Conservation (phyloP, 2,113 vertebrate species). For the Rutilus rutilus region DNA sequence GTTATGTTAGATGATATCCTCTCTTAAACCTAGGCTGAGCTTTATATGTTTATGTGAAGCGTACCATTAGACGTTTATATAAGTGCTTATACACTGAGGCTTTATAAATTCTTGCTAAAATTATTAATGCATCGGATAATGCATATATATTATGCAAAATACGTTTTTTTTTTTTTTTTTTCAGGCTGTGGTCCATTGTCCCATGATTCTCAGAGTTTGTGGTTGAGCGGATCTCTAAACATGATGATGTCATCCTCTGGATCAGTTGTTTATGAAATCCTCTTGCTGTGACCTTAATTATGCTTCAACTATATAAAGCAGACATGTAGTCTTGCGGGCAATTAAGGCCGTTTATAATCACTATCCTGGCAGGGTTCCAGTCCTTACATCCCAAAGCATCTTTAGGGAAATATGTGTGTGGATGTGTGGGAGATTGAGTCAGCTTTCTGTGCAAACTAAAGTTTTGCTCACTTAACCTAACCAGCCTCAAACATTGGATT, state of each 20-base stretch:
- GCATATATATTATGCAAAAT: neutral
- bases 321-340: conserved; percentile 35
- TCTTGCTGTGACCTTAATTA: conserved; percentile 35
- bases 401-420: conserved; percentile 15
- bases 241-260: conserved; percentile 24
- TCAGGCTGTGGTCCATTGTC: neutral
- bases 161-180: neutral
- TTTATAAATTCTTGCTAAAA: neutral
- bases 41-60: neutral
- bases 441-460: conserved; percentile 6
- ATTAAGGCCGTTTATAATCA: conserved; percentile 55
- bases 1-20: neutral
- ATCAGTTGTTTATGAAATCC: conserved; percentile 10
- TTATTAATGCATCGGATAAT: neutral
- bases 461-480: conserved; percentile 16
- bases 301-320: conserved; percentile 35
- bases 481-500: conserved; percentile 40
- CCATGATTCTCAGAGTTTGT: neutral
- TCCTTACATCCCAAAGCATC: conserved; percentile 23
- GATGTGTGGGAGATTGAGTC: neutral
- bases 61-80: neutral
- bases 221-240: neutral
- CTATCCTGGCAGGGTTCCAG: conserved; percentile 28
- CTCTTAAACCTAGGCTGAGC: neutral
- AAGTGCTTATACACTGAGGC: neutral